Evolutionary conservation across 2,113 vertebrate genomes (phyloP), one percentile per base, ranked within the genome.

Genomic region (Toxotes jaculatrix): DNA sequence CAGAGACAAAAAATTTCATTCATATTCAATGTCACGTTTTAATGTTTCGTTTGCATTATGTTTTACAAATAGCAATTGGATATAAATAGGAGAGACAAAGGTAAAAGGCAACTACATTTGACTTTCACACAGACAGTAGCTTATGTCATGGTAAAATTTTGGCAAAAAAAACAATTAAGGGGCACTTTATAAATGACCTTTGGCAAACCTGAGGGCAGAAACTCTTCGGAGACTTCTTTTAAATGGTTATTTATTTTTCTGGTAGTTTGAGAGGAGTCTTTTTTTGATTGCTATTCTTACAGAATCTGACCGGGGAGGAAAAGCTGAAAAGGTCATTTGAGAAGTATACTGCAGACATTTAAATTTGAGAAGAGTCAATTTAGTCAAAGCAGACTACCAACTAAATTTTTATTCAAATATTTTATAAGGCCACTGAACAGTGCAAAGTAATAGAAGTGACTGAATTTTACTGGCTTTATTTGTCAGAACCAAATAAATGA

Each of bases 121-220:
- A 62, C 36, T 47, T 21, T 21, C 23, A 77, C 32, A 43, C 19
- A 27, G 40, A 61, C 19, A 42, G 9, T 40, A 77, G 38, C 23
- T 80, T 78, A 60, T 76, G 9, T 56, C 2, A 62, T 32, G 63
- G 49, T 49, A 21, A 66, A 70, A 16, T 6, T 34, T 68, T 45
- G 64, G 34, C 49, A 40, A 74, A 43, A 74, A 61, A 49, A 17
- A 57, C 1, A 19, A 63, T 62, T 55, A 73, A 43, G 31, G 67
- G n/a, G 43, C 82, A 82, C 49, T 69, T 88, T 6, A 36, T 56
- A 8, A 71, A n/a, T 23, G 6, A 47, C 80, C 23, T 80, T 72
- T 79, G 82, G 77, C 57, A 57, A 88, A 81, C 23, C 38, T 71
- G 45, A 81, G 57, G 11, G 23, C 8, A 85, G 56, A 77, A 68